phyloP scores from a whole-genome alignment of 2,113 vertebrate species.

The Takifugu bimaculatus region DNA sequence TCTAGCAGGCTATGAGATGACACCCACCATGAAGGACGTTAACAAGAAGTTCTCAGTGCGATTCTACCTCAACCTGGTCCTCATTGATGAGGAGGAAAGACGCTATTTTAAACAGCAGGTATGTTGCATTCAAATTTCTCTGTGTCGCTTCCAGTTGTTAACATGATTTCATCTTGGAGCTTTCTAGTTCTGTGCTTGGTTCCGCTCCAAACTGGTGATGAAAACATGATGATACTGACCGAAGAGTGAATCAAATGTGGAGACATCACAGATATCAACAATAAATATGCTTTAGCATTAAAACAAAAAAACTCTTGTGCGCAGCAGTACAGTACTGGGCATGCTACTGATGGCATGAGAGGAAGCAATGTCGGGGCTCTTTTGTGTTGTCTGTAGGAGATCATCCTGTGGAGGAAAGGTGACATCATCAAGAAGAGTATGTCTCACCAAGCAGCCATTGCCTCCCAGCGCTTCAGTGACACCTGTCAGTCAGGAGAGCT shows the following conservation, averaged over 20 bases:
- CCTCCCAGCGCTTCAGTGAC: slow-evolving; percentile 87
- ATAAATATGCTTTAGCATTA: too few species aligned
- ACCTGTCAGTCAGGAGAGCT: slow-evolving; percentile 72
- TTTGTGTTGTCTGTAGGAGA: slow-evolving; percentile 76
- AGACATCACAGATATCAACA: too few species aligned
- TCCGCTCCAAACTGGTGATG: too few species aligned
- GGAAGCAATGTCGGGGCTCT: neutral
- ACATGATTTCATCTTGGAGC: neutral
- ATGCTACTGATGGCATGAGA: too few species aligned
- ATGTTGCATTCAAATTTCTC: neutral
- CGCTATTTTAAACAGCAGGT: slow-evolving; percentile 99
- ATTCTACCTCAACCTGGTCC: slow-evolving; percentile 96
- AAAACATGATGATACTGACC: too few species aligned
- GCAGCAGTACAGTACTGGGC: too few species aligned
- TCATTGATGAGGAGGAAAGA: slow-evolving; percentile 93
- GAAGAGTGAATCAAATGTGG: too few species aligned
- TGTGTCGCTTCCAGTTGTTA: neutral
- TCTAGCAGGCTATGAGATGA: slow-evolving; percentile 91
- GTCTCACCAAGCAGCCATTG: slow-evolving; percentile 91
- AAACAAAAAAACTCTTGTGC: too few species aligned
- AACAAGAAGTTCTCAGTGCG: slow-evolving; percentile 97
- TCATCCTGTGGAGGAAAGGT: slow-evolving; percentile 93
- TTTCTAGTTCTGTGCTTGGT: too few species aligned
- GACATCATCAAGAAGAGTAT: slow-evolving; percentile 93
- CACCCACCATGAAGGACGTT: slow-evolving; percentile 92